Percentiles rank a stretch among this genome's conserved stretches.
Conservation (phyloP, 2,797 vertebrate genomes). For the Labroides dimidiatus region DNA sequence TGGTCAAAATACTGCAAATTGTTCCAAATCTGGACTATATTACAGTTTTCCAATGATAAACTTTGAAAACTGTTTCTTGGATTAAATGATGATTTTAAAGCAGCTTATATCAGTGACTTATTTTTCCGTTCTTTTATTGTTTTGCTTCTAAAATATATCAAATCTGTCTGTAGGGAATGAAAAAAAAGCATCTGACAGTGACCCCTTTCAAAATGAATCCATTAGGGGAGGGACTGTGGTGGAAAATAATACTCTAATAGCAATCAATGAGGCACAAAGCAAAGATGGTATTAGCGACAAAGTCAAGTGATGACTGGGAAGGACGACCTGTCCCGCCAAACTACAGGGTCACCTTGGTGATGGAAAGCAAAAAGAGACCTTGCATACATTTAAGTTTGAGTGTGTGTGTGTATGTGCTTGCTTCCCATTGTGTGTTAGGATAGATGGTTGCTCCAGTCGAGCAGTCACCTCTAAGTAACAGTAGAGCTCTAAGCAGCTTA, state of each 20-base stretch:
- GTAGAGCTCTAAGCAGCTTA: slow-evolving; percentile 46
- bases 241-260: slow-evolving; percentile 47
- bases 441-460: slow-evolving; percentile 35
- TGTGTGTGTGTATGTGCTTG: slow-evolving; percentile 22
- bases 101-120: too few relatives aligned
- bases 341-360: slow-evolving; percentile 70
- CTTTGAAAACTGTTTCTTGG: too few relatives aligned
- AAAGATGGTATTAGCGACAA: slow-evolving; percentile 48
- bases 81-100: too few relatives aligned
- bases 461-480: slow-evolving; percentile 52
- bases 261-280: slow-evolving; percentile 65
- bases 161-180: slow-evolving; percentile 9
- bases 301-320: slow-evolving; percentile 57
- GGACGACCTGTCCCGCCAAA: slow-evolving; percentile 42
- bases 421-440: slow-evolving; percentile 10
- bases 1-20: too few relatives aligned
- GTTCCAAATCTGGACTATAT: too few relatives aligned
- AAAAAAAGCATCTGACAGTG: slow-evolving; percentile 8
- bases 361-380: slow-evolving; percentile 49
- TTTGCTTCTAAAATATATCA: too few relatives aligned
- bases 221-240: neutral
- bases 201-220: slow-evolving; percentile 36
- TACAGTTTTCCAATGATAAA: too few relatives aligned
- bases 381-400: slow-evolving; percentile 11
- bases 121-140: too few relatives aligned